A percentile compares a stretch with the other conserved stretches of the same genome.
phyloP scores from a whole-genome alignment of 2,113 vertebrate species.

The Condylura cristata region DNA sequence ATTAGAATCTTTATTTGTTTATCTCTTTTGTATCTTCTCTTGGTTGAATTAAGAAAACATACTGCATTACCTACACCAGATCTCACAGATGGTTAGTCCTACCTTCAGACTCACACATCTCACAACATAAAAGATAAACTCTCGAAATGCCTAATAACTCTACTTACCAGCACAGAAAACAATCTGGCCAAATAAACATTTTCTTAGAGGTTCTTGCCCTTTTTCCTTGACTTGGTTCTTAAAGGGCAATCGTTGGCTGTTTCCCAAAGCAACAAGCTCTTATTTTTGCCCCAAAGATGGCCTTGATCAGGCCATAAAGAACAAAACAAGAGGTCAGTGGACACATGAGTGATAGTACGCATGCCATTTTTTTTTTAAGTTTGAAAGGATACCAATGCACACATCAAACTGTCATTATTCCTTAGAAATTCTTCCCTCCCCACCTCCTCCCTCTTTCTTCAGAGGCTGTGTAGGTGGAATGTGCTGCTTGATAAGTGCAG shows the following conservation, averaged over 20 bases:
- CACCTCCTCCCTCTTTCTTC: conserved; percentile 59
- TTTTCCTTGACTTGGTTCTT: background rate
- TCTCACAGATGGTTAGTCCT: background rate
- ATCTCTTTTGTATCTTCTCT: background rate
- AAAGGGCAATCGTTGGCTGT: background rate
- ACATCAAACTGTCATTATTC: conserved; percentile 62
- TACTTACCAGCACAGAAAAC: background rate
- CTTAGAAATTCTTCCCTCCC: conserved; percentile 62
- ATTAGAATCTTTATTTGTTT: background rate
- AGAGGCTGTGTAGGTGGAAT: conserved; percentile 63
- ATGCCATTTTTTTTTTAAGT: background rate
- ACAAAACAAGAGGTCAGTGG: background rate
- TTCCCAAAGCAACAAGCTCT: background rate
- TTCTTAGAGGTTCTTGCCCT: background rate
- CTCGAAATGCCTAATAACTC: background rate
- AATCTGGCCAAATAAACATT: background rate
- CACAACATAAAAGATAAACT: background rate
- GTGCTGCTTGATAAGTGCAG: conserved; percentile 58
- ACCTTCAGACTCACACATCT: background rate
- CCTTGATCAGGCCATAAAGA: background rate
- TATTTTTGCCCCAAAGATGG: background rate
- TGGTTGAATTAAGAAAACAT: background rate
- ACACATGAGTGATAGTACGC: background rate
- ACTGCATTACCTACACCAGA: background rate
- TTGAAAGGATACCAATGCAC: conserved; percentile 38